Evolutionary conservation across 2,888 invertebrate genomes (phyloP).

Genomic region (Drosophila algonquin): DNA sequence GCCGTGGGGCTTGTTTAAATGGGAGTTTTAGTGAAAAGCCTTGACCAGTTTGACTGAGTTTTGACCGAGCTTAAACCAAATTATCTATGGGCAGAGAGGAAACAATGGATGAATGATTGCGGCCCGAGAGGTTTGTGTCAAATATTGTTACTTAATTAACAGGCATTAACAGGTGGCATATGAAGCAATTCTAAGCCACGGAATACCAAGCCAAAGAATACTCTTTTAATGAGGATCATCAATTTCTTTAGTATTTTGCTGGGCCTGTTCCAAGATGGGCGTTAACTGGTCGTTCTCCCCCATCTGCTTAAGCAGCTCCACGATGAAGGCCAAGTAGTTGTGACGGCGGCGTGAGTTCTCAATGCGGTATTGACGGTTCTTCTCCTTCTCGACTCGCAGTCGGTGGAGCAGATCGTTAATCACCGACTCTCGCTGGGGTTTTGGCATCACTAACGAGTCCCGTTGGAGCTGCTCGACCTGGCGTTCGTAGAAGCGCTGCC

Average conservation of each 20-base stretch:
- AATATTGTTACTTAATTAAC: background rate
- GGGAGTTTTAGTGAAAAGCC: background rate
- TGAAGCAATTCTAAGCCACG: no score
- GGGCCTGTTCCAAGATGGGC: slow-evolving; percentile 94
- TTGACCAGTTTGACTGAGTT: background rate
- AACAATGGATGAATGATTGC: background rate
- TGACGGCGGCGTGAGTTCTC: slow-evolving; percentile 97
- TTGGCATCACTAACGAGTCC: slow-evolving; percentile 86
- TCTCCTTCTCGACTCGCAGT: slow-evolving; percentile 93
- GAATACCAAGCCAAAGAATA: no score
- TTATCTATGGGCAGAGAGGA: background rate
- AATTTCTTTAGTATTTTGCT: slow-evolving; percentile 80
- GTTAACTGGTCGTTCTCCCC: slow-evolving; percentile 96
- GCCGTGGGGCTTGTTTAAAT: background rate
- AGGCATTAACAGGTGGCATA: background rate
- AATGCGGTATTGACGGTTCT: slow-evolving; percentile 90
- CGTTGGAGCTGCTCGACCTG: slow-evolving; percentile 88
- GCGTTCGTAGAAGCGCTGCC: slow-evolving; percentile 92
- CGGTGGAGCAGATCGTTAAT: slow-evolving; percentile 87
- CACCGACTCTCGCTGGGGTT: slow-evolving; percentile 88
- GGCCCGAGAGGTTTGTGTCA: background rate
- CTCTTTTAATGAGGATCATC: no score
- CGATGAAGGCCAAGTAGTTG: slow-evolving; percentile 98
- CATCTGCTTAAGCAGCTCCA: slow-evolving; percentile 95
- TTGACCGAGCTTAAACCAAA: background rate